These are phyloP conservation scores for Cenopis cana DNA, from an alignment of 2,888 invertebrate species.

Conservation along the genomic window DNA sequence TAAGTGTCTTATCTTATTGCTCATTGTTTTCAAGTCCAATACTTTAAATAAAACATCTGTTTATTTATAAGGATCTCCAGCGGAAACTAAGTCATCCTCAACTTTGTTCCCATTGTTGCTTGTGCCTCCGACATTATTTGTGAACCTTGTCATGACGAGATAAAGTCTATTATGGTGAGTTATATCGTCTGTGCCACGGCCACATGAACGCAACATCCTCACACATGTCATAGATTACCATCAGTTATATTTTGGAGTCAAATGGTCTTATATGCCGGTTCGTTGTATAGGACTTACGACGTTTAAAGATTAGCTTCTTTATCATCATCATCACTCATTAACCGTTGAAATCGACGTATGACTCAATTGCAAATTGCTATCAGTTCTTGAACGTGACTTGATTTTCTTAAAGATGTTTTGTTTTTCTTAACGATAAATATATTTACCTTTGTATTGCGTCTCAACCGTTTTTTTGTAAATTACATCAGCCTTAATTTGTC, in stretches of 20 bases:
- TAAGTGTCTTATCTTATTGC: neutral
- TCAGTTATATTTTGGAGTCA: conserved; percentile 47
- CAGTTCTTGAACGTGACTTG: conserved; percentile 28
- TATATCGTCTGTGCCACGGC: conserved; percentile 22
- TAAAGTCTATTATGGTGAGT: neutral
- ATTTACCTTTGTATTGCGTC: conserved; percentile 13
- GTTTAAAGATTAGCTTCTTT: neutral
- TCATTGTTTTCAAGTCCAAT: conserved; percentile 19
- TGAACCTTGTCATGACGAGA: neutral
- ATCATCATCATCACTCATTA: conserved; percentile 40
- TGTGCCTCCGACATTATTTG: neutral
- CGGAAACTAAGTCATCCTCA: conserved; percentile 34
- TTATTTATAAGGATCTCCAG: conserved; percentile 19
- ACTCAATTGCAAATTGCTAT: conserved; percentile 40
- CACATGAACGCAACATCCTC: conserved; percentile 66
- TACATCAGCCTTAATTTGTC: neutral
- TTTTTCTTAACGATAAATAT: conserved; percentile 17
- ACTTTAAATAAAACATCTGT: conserved; percentile 22
- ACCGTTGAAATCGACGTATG: conserved; percentile 41
- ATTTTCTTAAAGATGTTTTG: conserved; percentile 22
- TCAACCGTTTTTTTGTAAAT: neutral
- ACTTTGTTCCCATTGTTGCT: conserved; percentile 33
- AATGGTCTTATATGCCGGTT: neutral
- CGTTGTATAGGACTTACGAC: conserved; percentile 4
- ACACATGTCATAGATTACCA: conserved; percentile 63